Conservation (phyloP, 53 echinoderm and acorn worm species). For the Astropecten irregularis region DNA sequence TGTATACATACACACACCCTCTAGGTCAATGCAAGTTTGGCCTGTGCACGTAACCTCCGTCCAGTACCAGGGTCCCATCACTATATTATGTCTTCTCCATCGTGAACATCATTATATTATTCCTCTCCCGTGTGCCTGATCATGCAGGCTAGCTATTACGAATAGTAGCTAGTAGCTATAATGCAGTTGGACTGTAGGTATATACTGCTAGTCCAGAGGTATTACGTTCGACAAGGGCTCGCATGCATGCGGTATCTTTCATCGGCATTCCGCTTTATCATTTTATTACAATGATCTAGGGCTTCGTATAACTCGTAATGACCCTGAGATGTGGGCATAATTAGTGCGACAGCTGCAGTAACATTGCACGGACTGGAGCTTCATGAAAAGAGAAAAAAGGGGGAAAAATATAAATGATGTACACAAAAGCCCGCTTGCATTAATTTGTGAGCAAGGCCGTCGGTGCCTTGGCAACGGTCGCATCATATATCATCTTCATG, state of each 20-base stretch:
- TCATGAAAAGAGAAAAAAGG: conserved; percentile 29
- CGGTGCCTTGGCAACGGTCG: conserved; percentile 22
- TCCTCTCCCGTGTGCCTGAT: background rate
- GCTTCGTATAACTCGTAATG: conserved; percentile 30
- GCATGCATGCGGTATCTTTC: too few species aligned
- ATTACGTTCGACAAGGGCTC: too few species aligned
- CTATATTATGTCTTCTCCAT: background rate
- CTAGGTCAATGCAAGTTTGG: conserved; percentile 9
- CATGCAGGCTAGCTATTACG: too few species aligned
- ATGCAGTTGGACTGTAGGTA: too few species aligned
- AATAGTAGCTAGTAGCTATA: too few species aligned
- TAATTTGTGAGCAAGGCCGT: conserved; percentile 4
- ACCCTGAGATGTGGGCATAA: conserved; percentile 28
- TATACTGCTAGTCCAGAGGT: too few species aligned
- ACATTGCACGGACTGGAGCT: conserved; percentile 14
- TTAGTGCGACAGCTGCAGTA: conserved; percentile 50
- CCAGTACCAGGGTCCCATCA: background rate
- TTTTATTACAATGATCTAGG: conserved; percentile 34
- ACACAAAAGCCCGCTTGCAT: conserved; percentile 4
- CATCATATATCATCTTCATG: too few species aligned
- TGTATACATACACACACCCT: too few species aligned
- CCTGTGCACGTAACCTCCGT: background rate
- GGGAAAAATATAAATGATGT: conserved; percentile 30
- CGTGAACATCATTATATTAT: background rate
- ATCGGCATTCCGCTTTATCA: conserved; percentile 34